These are phyloP conservation scores for Crotalus tigris DNA, from an alignment of 2,113 vertebrate genomes.

Conservation along the genomic window DNA sequence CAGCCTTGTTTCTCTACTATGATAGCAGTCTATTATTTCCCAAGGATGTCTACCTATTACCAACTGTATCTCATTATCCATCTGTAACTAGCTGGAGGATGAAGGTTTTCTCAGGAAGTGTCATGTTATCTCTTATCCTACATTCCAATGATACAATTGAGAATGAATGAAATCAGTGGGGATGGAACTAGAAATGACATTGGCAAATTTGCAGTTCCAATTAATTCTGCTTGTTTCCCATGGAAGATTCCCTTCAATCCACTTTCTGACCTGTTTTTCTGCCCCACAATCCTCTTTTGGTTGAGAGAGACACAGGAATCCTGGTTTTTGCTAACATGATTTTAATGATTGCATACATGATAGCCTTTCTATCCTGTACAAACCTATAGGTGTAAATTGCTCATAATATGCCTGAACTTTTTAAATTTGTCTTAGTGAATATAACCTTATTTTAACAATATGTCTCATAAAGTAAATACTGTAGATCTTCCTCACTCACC, in stretches of 20 bases:
- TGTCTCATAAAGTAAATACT: not conserved
- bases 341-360: not conserved
- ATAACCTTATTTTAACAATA: not conserved
- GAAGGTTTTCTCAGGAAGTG: not conserved
- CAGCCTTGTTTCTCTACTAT: not conserved
- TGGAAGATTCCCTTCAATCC: not conserved
- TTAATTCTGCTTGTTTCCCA: not conserved
- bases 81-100: not conserved
- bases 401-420: not conserved
- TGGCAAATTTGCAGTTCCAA: not conserved
- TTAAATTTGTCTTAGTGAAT: not conserved
- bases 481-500: not conserved
- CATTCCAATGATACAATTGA: not conserved
- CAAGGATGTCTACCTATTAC: not conserved
- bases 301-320: not conserved
- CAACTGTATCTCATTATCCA: not conserved
- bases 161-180: not conserved
- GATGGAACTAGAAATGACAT: not conserved
- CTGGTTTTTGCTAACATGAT: not conserved
- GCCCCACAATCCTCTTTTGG: not conserved
- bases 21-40: not conserved
- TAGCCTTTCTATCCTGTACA: not conserved
- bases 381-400: not conserved
- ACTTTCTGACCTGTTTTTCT: not conserved
- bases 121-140: not conserved